phyloP scores from a whole-genome alignment of 2,888 invertebrate genomes.

The Abscondita cerata region DNA sequence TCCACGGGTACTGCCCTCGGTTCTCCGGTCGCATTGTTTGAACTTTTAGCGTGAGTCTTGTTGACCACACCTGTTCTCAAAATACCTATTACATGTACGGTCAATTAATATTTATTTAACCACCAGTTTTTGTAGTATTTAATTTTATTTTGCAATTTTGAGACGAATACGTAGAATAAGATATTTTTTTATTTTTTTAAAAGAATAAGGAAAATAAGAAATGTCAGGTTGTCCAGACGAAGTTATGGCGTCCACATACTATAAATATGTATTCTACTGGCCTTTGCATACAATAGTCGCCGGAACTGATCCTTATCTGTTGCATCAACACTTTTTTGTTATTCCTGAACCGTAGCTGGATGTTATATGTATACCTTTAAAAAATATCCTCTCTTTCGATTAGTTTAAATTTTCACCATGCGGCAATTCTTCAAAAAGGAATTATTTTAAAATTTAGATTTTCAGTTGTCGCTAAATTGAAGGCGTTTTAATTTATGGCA shows the following conservation, averaged over 20 bases:
- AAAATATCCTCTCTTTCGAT: slow-evolving; percentile 17
- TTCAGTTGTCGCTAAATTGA: too few relatives aligned
- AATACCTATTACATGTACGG: not conserved
- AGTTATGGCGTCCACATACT: slow-evolving; percentile 34
- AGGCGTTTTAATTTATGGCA: too few relatives aligned
- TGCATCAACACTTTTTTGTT: slow-evolving; percentile 54
- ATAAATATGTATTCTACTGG: slow-evolving; percentile 35
- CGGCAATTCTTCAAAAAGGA: slow-evolving; percentile 10
- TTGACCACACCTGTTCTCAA: slow-evolving; percentile 16
- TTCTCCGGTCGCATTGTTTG: slow-evolving; percentile 15
- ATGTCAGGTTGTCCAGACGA: slow-evolving; percentile 24
- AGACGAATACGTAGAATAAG: slow-evolving; percentile 22
- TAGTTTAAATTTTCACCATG: slow-evolving; percentile 20
- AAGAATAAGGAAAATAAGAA: slow-evolving; percentile 25
- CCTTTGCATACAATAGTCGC: slow-evolving; percentile 55
- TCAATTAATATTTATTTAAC: slow-evolving; percentile 8
- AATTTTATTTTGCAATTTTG: slow-evolving; percentile 3
- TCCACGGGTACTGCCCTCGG: slow-evolving; percentile 12
- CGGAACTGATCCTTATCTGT: slow-evolving; percentile 52
- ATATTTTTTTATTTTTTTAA: slow-evolving; percentile 18
- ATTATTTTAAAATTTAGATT: slow-evolving; percentile 8
- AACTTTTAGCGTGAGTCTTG: slow-evolving; percentile 16
- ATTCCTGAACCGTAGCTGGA: slow-evolving; percentile 41
- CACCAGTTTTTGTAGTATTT: not conserved
- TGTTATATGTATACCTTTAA: slow-evolving; percentile 18